Evolutionary conservation across 2,797 vertebrate species (phyloP).

Genomic region (Ctenosaura bakeri): DNA sequence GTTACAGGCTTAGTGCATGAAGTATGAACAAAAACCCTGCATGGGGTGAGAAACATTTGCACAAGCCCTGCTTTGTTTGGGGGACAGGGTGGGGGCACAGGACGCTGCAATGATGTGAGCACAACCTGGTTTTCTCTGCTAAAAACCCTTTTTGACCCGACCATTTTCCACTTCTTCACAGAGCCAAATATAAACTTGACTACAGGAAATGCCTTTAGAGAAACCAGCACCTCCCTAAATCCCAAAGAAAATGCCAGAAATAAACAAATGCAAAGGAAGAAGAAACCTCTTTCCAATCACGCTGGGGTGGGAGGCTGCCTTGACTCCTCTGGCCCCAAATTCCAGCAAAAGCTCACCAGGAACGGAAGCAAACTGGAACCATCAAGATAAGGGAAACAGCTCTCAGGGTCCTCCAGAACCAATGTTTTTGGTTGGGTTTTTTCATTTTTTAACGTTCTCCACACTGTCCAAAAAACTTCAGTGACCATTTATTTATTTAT

Average conservation of each 20-base stretch:
- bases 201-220: constrained; percentile 82
- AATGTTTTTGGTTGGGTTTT: too few species aligned
- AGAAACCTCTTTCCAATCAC: constrained; percentile 63
- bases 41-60: too few species aligned
- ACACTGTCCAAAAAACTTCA: too few species aligned
- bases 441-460: too few species aligned
- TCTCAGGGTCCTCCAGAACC: fast-evolving
- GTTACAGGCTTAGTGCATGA: too few species aligned
- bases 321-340: constrained; percentile 58
- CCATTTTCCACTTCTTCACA: constrained; percentile 67
- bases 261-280: constrained; percentile 78
- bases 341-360: fast-evolving
- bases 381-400: neutral
- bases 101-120: too few species aligned
- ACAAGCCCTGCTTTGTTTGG: too few species aligned
- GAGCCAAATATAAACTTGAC: constrained; percentile 80
- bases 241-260: constrained; percentile 73
- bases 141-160: constrained; percentile 44
- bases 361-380: fast-evolving
- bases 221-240: constrained; percentile 74
- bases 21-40: too few species aligned
- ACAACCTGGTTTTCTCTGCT: neutral
- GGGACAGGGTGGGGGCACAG: too few species aligned
- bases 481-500: too few species aligned
- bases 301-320: constrained; percentile 31